A percentile compares a stretch with the other conserved stretches of the same genome.
Conservation (phyloP, 2,888 invertebrate genomes). For the Plebejus anna region DNA sequence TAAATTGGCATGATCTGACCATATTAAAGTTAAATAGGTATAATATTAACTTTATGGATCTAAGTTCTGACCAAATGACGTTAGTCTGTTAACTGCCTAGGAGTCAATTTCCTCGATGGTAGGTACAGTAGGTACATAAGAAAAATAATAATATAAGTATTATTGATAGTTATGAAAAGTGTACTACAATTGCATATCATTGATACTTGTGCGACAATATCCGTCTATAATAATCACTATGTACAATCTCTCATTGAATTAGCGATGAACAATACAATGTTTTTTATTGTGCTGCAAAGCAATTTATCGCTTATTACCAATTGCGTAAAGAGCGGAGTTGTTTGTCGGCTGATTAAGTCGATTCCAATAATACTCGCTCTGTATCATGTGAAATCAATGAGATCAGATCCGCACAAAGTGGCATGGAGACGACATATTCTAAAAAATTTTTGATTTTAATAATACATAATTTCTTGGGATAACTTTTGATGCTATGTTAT, state of each 20-base stretch:
- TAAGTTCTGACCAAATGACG: too few species aligned
- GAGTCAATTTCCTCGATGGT: too few species aligned
- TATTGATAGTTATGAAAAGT: not conserved
- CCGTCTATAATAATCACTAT: conserved; percentile 43
- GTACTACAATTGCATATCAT: not conserved
- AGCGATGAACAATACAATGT: conserved; percentile 25
- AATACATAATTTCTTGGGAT: too few species aligned
- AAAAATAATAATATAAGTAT: too few species aligned
- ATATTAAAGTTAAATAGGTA: too few species aligned
- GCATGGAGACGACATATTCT: conserved; percentile 34
- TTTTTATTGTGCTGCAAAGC: conserved; percentile 27
- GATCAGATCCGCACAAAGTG: conserved; percentile 43
- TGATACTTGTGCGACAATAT: conserved; percentile 5
- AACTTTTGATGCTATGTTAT: not conserved
- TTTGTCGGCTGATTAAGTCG: conserved; percentile 40
- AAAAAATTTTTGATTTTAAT: too few species aligned
- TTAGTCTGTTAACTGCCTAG: too few species aligned
- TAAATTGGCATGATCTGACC: too few species aligned
- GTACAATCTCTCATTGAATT: conserved; percentile 30
- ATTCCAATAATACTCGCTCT: conserved; percentile 42
- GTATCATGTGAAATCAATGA: conserved; percentile 45
- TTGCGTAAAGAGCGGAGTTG: conserved; percentile 29
- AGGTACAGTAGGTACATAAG: too few species aligned
- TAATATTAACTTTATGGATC: too few species aligned
- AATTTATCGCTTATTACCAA: conserved; percentile 34